Conservation (phyloP, 2,113 vertebrate genomes). For the Ellobius talpinus region DNA sequence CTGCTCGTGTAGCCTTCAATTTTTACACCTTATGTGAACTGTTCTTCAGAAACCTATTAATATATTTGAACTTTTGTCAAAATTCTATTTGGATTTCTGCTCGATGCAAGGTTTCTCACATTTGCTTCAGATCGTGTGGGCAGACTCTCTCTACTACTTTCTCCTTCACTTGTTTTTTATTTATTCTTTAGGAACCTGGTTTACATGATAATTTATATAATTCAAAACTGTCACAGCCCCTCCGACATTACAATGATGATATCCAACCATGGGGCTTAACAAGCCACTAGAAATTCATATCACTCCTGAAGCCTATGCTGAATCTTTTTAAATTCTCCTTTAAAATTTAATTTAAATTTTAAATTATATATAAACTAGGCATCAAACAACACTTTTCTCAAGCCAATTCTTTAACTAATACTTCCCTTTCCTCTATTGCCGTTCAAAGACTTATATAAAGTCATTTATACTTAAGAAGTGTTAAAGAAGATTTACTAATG, state of each 20-base stretch:
- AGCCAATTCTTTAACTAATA: neutral
- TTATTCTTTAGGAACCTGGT: neutral
- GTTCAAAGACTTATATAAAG: neutral
- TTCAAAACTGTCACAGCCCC: neutral
- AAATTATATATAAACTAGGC: neutral
- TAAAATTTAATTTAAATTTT: too few relatives aligned
- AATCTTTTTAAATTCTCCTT: neutral
- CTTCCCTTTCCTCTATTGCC: neutral
- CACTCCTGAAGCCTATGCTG: neutral
- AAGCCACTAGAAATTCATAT: neutral
- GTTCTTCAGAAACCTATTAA: neutral
- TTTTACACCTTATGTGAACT: neutral
- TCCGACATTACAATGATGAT: neutral
- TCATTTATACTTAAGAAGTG: neutral
- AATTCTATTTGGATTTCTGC: too few relatives aligned
- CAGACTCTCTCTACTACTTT: neutral
- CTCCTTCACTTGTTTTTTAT: neutral
- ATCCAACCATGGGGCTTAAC: neutral
- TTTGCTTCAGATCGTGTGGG: neutral
- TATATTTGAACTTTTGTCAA: neutral
- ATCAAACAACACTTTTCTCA: neutral
- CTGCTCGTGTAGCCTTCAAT: neutral
- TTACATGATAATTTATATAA: neutral
- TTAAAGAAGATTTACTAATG: neutral
- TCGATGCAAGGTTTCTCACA: neutral